phyloP scores from a whole-genome alignment of 2,113 vertebrate species.

The Salminus brasiliensis region DNA sequence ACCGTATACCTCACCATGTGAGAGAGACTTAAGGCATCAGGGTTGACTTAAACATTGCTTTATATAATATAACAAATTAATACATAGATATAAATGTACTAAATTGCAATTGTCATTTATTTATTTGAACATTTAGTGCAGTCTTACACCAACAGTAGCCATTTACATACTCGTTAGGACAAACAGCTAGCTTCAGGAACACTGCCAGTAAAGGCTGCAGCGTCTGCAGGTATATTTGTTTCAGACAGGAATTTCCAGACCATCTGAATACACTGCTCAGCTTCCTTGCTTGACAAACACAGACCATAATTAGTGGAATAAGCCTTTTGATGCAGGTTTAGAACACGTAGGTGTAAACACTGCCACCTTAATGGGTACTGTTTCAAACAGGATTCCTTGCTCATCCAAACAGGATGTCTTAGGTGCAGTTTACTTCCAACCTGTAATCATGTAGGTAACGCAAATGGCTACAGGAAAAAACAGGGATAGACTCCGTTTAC shows the following conservation, averaged over 20 bases:
- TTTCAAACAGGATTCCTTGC: background rate
- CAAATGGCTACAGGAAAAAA: background rate
- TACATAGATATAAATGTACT: too few relatives aligned
- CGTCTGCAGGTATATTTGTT: too few relatives aligned
- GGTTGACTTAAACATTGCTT: too few relatives aligned
- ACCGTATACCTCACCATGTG: too few relatives aligned
- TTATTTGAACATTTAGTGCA: too few relatives aligned
- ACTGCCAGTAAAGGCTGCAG: background rate
- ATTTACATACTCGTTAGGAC: background rate
- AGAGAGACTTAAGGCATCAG: too few relatives aligned
- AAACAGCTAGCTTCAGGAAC: background rate
- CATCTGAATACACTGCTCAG: background rate
- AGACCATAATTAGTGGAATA: background rate
- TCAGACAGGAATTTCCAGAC: background rate
- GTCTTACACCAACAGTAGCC: too few relatives aligned
- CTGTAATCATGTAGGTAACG: background rate
- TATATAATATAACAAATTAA: too few relatives aligned
- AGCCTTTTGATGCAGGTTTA: background rate
- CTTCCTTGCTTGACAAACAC: background rate
- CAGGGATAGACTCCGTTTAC: background rate
- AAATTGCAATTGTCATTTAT: too few relatives aligned
- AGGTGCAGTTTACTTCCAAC: background rate
- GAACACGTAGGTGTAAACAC: background rate
- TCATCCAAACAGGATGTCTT: background rate
- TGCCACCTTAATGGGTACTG: background rate